Base-by-base conservation (phyloP, 2,888 invertebrate genomes). In the Trachelus troglodyta region DNA sequence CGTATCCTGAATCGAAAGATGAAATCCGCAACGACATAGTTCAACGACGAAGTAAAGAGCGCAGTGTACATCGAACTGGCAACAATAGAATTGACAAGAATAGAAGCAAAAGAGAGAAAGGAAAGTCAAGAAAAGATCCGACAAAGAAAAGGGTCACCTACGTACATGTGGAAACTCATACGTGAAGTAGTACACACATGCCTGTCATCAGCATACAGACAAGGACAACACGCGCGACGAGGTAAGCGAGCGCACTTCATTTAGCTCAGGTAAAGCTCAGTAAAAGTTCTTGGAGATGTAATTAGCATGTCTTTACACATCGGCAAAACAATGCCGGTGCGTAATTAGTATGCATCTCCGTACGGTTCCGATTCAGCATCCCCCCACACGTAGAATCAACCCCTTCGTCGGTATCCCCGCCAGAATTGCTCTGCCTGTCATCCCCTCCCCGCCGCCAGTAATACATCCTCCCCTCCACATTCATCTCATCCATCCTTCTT, bases 261-360 rank as follows among this genome's bases (percentile, higher is more conserved):
- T 80, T 37, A 23, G 74, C 76, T 71, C 79, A 76, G 75, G 34
- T 31, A 33, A 69, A 69, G 73, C 37, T 69, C n/a, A 74, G 76
- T 37, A 76, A 78, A 79, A 81, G 86, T 89, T 86, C 88, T 89
- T 90, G 87, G 87, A 89, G 89, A 89, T 87, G 88, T 90, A 90
- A 90, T 90, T 90, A 90, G 90, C 89, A 89, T 87, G 87, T 90
- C 89, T 90, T 89, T 87, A 87, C 85, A 83, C 81, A 85, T 84
- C 85, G 83, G 77, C 78, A 79, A 83, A 83, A 90, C 88, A 90
- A 90, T 90, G 81, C 79, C 79, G 78, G 79, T 71, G 81, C 84
- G 87, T 89, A 90, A 90, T 90, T 90, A 90, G 89, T 89, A 89
- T 89, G 86, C 85, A 80, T 81, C 71, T 56, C 56, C 56, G 23